Conservation (phyloP, 2,888 invertebrate species). For the Acanthopleura granulata region DNA sequence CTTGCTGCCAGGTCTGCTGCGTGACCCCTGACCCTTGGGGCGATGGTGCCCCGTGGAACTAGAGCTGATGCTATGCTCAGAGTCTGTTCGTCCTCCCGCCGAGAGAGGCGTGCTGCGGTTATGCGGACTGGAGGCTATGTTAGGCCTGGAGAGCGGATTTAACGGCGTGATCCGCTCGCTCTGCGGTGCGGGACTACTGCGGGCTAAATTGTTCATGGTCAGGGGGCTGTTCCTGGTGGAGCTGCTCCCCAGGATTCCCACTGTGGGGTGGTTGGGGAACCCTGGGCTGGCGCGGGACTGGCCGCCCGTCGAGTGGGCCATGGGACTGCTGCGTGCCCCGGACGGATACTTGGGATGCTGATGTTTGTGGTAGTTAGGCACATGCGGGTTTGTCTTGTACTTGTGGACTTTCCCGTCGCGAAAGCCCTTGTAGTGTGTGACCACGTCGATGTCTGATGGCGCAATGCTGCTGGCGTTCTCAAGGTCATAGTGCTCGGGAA, state of each 20-base stretch:
- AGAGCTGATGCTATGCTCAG: constrained; percentile 55
- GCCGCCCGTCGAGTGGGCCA: constrained; percentile 1
- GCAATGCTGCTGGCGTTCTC: constrained; percentile 98
- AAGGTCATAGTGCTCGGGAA: constrained; percentile 80
- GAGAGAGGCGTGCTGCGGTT: not conserved
- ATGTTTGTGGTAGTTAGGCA: constrained; percentile 71
- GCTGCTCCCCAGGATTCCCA: constrained; percentile 28
- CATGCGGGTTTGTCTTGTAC: constrained; percentile 80
- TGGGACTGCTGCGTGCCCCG: not conserved
- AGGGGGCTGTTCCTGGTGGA: constrained; percentile 35
- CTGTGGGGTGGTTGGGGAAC: constrained; percentile 28
- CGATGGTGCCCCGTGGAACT: constrained; percentile 37
- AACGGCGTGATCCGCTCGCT: constrained; percentile 31
- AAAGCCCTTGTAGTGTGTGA: constrained; percentile 94
- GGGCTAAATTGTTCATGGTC: constrained; percentile 45
- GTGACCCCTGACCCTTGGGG: constrained; percentile 7
- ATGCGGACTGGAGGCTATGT: not conserved
- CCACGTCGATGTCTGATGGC: constrained; percentile 96
- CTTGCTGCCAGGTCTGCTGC: constrained; percentile 25
- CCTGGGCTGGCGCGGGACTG: constrained; percentile 32
- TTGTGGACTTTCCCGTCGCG: constrained; percentile 86
- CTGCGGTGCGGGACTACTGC: constrained; percentile 46
- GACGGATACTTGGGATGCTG: constrained; percentile 73
- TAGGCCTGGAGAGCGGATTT: constrained; percentile 13
- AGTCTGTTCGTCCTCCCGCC: constrained; percentile 39